These are phyloP conservation scores for Tokudaia muenninki DNA, from an alignment of 2,797 vertebrate species.

Conservation along the genomic window DNA sequence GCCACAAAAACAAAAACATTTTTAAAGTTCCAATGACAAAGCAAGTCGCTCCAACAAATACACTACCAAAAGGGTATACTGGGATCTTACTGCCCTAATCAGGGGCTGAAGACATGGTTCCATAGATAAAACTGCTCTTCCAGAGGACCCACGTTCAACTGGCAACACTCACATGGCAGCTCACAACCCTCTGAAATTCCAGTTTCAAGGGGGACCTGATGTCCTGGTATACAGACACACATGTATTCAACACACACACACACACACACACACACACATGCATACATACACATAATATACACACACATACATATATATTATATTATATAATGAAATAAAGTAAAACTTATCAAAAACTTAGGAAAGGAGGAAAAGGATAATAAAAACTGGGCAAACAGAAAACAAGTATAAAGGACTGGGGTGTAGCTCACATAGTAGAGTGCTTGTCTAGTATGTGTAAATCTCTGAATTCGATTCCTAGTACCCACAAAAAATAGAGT, in stretches of 20 bases:
- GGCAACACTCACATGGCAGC: not conserved
- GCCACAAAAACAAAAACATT: not conserved
- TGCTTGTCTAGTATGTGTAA: not conserved
- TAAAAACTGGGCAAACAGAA: conserved; percentile 44
- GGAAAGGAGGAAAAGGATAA: not conserved
- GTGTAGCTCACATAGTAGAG: not conserved
- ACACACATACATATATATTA: no score
- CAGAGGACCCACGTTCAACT: not conserved
- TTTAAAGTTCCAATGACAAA: not conserved
- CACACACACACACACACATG: not conserved
- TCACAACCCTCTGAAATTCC: not conserved
- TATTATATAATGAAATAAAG: not conserved
- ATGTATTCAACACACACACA: not conserved
- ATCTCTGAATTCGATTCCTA: not conserved
- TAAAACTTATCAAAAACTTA: not conserved
- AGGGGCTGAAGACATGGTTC: not conserved
- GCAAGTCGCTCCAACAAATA: not conserved
- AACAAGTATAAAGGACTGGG: not conserved
- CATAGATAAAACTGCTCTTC: not conserved
- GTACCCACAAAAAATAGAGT: not conserved
- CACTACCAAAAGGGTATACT: not conserved
- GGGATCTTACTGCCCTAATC: not conserved
- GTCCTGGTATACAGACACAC: not conserved
- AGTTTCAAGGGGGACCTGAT: not conserved
- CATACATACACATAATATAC: no score